phyloP scores from a whole-genome alignment of 2,797 vertebrate genomes.

The Hipposideros larvatus region DNA sequence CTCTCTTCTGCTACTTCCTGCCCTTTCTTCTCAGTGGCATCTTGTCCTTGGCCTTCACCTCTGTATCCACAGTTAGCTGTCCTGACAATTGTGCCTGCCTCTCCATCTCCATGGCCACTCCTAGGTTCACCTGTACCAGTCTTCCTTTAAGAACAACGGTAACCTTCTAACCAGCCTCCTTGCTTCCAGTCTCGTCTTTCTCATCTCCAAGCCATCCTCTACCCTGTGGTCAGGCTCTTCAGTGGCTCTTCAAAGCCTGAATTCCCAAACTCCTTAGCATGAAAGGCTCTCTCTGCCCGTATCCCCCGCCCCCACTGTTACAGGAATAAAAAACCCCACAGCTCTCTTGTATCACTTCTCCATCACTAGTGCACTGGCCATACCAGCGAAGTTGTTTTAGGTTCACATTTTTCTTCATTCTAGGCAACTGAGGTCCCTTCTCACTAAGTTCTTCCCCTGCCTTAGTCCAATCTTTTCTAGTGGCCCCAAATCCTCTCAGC shows the following conservation, averaged over 20 bases:
- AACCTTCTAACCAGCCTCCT: background rate
- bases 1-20: background rate
- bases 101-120: background rate
- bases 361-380: background rate
- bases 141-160: background rate
- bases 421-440: background rate
- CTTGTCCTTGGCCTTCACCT: background rate
- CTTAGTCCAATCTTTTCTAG: background rate
- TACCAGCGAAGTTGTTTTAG: background rate
- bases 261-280: background rate
- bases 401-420: background rate
- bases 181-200: background rate
- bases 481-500: background rate
- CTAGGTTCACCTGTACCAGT: background rate
- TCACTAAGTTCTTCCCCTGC: background rate
- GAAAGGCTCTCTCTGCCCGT: background rate
- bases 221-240: background rate
- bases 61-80: background rate
- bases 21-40: background rate
- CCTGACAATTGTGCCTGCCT: background rate
- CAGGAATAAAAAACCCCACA: no score
- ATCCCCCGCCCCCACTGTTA: no score
- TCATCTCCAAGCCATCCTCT: background rate
- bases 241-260: background rate
- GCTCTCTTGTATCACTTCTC: background rate